These are phyloP conservation scores for Carettochelys insculpta DNA, from an alignment of 2,113 vertebrate species.

Conservation along the genomic window DNA sequence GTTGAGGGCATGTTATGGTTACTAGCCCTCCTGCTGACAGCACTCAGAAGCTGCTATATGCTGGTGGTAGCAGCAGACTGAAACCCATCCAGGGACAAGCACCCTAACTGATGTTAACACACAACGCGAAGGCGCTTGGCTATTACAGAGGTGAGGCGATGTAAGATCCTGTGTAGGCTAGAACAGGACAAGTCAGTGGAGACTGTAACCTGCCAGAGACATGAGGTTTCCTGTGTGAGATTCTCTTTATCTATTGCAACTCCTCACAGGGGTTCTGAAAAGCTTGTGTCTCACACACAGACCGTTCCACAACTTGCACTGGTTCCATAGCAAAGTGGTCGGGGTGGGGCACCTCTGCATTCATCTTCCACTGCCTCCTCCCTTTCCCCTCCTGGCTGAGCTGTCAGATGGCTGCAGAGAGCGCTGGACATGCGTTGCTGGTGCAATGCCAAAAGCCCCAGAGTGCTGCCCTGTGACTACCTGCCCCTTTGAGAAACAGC, in stretches of 20 bases:
- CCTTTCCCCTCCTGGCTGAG: neutral
- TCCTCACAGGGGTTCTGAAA: neutral
- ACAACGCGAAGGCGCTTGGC: neutral
- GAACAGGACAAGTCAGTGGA: neutral
- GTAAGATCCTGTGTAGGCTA: neutral
- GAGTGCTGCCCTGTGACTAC: neutral
- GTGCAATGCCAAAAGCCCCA: neutral
- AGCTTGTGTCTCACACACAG: neutral
- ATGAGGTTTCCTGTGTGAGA: neutral
- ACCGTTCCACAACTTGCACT: neutral
- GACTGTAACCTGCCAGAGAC: neutral
- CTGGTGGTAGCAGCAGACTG: neutral
- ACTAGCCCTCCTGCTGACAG: neutral
- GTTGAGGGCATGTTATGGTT: neutral
- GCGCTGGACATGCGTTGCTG: neutral
- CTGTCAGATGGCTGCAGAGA: neutral
- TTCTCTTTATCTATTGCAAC: neutral
- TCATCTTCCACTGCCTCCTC: neutral
- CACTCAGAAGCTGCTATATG: neutral
- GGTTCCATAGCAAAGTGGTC: neutral
- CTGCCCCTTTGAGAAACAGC: neutral
- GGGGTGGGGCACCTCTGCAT: neutral
- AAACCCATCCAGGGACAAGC: neutral
- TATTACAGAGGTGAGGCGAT: neutral
- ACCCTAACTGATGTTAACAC: neutral